Evolutionary conservation across 2,797 vertebrate species (phyloP).

Genomic region (Varecia variegata): DNA sequence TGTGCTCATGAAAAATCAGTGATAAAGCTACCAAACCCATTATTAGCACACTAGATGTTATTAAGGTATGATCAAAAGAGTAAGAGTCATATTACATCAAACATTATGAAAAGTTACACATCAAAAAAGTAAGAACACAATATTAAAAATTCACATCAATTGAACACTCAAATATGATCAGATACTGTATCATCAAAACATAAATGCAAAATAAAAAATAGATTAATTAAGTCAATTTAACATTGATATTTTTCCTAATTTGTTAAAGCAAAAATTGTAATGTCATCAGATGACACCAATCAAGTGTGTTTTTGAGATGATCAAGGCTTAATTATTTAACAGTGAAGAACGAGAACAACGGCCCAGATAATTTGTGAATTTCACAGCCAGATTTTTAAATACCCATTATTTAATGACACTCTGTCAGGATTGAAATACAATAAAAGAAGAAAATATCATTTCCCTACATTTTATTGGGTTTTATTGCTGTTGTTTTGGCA

Average conservation of each 20-base stretch:
- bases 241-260: constrained; percentile 28
- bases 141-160: background rate
- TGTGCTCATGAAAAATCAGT: background rate
- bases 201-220: constrained; percentile 12
- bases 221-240: constrained; percentile 6
- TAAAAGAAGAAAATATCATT: background rate
- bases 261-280: constrained; percentile 20
- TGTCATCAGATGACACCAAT: background rate
- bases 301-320: background rate
- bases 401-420: background rate
- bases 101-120: background rate
- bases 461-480: background rate
- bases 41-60: background rate
- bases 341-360: background rate
- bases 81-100: background rate
- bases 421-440: background rate
- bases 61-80: background rate
- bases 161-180: background rate
- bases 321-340: background rate
- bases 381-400: background rate
- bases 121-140: background rate
- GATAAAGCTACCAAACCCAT: background rate
- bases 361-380: background rate
- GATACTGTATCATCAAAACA: background rate
- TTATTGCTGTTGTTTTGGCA: background rate